Evolutionary conservation across 1,140 invertebrate genomes (phyloP).

Genomic region (Probaryconus sp.): DNA sequence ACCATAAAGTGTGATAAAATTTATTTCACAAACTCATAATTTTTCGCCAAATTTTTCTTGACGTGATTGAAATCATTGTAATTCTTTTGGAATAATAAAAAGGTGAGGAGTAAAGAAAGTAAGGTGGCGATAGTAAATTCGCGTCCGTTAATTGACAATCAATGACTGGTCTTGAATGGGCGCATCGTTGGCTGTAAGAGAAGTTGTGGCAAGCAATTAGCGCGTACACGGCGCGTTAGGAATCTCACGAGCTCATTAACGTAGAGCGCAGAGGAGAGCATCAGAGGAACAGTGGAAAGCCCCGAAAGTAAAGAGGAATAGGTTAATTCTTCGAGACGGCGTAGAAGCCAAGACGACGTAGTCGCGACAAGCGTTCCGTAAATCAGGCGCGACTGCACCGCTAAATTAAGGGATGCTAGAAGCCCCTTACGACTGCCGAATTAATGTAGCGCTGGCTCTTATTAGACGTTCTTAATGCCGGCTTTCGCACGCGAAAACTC

Average conservation of each 20-base stretch:
- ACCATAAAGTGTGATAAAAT: no score
- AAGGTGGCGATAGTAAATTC: no score
- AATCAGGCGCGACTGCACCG: slow-evolving; percentile 57
- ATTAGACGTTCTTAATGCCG: slow-evolving; percentile 61
- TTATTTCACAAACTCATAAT: no score
- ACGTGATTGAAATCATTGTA: no score
- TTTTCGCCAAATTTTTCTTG: no score
- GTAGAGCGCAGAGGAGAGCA: slow-evolving; percentile 42
- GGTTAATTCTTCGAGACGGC: slow-evolving; percentile 56
- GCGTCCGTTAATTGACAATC: slow-evolving; percentile 52
- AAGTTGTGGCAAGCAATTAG: slow-evolving; percentile 55
- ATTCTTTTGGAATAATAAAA: no score
- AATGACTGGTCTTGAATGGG: slow-evolving; percentile 42
- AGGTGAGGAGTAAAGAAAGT: no score
- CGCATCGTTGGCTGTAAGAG: slow-evolving; percentile 45
- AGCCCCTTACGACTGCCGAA: slow-evolving; percentile 60
- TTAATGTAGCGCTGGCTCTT: slow-evolving; percentile 61
- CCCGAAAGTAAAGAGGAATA: slow-evolving; percentile 52
- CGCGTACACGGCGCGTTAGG: slow-evolving; percentile 47
- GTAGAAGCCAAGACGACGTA: slow-evolving; percentile 49
- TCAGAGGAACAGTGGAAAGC: no score
- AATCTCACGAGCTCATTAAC: slow-evolving; percentile 59
- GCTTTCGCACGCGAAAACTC: slow-evolving; percentile 51
- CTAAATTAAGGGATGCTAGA: slow-evolving; percentile 59
- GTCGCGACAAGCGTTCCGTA: slow-evolving; percentile 54